These are phyloP conservation scores for Bhutanitis thaidina DNA, from an alignment of 2,888 invertebrate species.

Conservation along the genomic window DNA sequence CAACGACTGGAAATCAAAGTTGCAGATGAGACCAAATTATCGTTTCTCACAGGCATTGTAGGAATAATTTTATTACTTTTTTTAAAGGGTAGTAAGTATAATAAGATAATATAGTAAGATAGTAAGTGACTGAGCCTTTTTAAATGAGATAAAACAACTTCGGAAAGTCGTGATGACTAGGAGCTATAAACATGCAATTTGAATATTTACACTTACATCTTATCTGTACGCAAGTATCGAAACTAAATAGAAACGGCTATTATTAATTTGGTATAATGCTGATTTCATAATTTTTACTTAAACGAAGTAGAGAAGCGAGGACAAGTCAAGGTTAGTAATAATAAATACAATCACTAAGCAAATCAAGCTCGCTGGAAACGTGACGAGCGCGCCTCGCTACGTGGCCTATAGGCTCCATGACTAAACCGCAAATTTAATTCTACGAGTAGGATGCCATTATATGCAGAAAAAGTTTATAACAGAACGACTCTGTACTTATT, in stretches of 20 bases:
- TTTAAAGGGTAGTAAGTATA: no score
- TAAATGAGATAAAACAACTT: no score
- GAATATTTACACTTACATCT: no score
- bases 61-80: no score
- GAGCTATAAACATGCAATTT: no score
- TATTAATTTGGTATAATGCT: neutral
- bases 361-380: constrained; percentile 40
- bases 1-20: neutral
- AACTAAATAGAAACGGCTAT: neutral
- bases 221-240: no score
- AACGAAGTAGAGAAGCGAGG: constrained; percentile 24
- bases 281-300: constrained; percentile 14
- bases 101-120: no score
- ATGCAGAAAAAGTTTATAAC: constrained; percentile 21
- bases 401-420: constrained; percentile 34
- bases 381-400: constrained; percentile 43
- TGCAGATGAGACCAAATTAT: no score
- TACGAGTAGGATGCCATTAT: constrained; percentile 8
- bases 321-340: constrained; percentile 40
- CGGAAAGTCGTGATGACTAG: no score
- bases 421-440: constrained; percentile 32
- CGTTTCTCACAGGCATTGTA: no score
- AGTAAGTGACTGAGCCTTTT: no score
- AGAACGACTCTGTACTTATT: neutral
- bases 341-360: constrained; percentile 48